A percentile compares a stretch with the other conserved stretches of the same genome.
Conservation (phyloP, 2,113 vertebrate genomes). For the Pandion haliaetus region DNA sequence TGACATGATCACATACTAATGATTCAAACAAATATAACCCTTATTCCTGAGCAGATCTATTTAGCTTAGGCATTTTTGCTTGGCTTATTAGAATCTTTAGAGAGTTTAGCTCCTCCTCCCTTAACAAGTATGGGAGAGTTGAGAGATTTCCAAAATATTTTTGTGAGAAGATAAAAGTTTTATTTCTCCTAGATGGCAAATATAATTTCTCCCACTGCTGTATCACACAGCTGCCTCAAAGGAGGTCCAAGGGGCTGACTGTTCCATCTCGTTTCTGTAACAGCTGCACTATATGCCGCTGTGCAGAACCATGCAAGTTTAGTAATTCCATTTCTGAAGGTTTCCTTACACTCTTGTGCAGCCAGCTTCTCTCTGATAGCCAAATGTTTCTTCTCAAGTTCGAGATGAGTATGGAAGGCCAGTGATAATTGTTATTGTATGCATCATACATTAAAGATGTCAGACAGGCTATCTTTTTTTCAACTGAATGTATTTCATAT, state of each 20-base stretch:
- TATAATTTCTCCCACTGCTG: background rate
- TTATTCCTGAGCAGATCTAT: background rate
- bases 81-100: background rate
- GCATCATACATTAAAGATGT: background rate
- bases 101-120: background rate
- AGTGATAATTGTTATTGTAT: background rate
- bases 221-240: background rate
- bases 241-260: background rate
- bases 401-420: background rate
- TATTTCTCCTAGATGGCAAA: background rate
- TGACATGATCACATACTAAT: background rate
- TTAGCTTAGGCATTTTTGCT: conserved; percentile 3
- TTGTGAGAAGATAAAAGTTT: background rate
- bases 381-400: background rate
- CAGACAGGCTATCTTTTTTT: background rate
- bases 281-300: conserved; percentile 2
- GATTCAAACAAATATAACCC: background rate
- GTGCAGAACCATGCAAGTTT: background rate
- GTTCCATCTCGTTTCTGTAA: background rate
- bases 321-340: background rate
- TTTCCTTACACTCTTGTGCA: background rate
- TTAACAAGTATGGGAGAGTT: background rate
- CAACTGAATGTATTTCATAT: background rate
- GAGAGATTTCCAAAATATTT: background rate
- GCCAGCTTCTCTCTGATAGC: background rate